These are phyloP conservation scores for Glomeris maerens DNA, from an alignment of 1,140 invertebrate species.

Conservation along the genomic window DNA sequence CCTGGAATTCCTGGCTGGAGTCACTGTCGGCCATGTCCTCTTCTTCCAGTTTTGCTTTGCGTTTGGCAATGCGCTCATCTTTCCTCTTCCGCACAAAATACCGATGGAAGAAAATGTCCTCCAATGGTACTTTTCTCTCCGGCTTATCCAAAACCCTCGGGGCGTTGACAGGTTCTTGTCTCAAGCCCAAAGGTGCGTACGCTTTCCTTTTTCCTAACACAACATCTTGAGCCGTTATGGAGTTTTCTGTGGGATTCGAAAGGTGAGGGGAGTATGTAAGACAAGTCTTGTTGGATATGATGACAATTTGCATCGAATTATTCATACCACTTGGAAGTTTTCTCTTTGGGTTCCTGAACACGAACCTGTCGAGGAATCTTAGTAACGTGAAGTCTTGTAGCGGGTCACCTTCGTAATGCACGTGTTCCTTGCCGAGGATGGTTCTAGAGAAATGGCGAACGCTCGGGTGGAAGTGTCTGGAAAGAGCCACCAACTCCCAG, in stretches of 20 bases:
- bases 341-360: constrained; percentile 89
- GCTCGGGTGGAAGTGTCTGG: constrained; percentile 75
- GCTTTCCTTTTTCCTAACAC: constrained; percentile 19
- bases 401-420: constrained; percentile 81
- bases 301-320: no score
- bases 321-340: constrained; percentile 36
- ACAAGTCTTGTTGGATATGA: no score
- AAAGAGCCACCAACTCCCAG: constrained; percentile 54
- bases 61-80: constrained; percentile 1
- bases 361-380: constrained; percentile 83
- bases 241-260: no score
- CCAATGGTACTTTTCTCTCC: constrained; percentile 56
- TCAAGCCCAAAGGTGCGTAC: constrained; percentile 40
- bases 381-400: constrained; percentile 78
- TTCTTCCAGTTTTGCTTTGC: neutral
- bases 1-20: constrained; percentile 12
- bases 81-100: constrained; percentile 36
- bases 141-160: constrained; percentile 49
- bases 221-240: no score
- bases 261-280: no score
- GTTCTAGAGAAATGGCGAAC: constrained; percentile 73
- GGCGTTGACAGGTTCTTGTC: constrained; percentile 49
- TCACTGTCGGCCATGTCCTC: neutral
- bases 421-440: constrained; percentile 54
- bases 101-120: constrained; percentile 61